These are phyloP conservation scores for Drosophila quadrilineata DNA, from an alignment of 1,140 invertebrate genomes.

Conservation along the genomic window DNA sequence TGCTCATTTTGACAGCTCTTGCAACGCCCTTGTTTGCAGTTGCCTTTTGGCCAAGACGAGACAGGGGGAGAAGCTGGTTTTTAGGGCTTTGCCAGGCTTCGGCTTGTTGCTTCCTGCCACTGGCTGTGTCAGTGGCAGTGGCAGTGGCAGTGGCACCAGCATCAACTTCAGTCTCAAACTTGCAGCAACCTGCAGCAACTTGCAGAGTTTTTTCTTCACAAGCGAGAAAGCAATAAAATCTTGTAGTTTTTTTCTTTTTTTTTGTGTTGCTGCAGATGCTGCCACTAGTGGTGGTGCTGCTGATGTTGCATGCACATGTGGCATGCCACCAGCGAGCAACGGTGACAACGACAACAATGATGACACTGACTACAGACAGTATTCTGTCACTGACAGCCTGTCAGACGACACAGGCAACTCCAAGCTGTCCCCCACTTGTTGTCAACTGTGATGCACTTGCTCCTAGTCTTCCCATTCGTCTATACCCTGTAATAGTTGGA, in stretches of 20 bases:
- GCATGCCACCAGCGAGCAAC: slow-evolving; percentile 49
- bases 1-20: slow-evolving; percentile 77
- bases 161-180: no score
- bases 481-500: slow-evolving; percentile 18
- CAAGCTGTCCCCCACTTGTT: slow-evolving; percentile 53
- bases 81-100: slow-evolving; percentile 31
- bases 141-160: neutral
- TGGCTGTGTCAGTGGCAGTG: slow-evolving; percentile 23
- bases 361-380: slow-evolving; percentile 67
- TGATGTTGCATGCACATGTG: slow-evolving; percentile 70
- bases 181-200: slow-evolving; percentile 32
- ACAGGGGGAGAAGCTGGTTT: slow-evolving; percentile 18
- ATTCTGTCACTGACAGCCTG: slow-evolving; percentile 64
- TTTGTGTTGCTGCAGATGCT: slow-evolving; percentile 18
- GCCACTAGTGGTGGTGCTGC: slow-evolving; percentile 34
- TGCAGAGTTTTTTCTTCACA: slow-evolving; percentile 54
- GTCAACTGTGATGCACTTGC: slow-evolving; percentile 48
- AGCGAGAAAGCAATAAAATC: slow-evolving; percentile 75
- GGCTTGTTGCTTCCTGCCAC: slow-evolving; percentile 70
- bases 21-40: slow-evolving; percentile 73
- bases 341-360: slow-evolving; percentile 70
- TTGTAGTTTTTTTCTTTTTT: slow-evolving; percentile 67
- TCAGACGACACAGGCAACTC: slow-evolving; percentile 41
- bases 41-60: neutral
- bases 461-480: slow-evolving; percentile 1